These are phyloP conservation scores for Microctenopoma steveboyesi DNA, from an alignment of 2,797 vertebrate species.

Conservation along the genomic window DNA sequence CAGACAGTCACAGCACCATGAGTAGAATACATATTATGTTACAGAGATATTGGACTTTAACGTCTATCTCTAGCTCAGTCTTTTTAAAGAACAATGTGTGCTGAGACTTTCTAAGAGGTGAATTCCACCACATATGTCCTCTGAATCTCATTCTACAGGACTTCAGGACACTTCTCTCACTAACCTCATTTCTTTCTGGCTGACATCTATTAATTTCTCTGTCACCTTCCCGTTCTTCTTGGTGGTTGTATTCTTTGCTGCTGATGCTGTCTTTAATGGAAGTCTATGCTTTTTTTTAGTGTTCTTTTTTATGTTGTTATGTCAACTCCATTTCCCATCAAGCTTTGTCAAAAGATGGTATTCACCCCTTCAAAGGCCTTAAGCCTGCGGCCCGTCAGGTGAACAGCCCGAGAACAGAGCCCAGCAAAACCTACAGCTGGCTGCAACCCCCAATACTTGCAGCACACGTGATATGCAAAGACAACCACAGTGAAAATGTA, in stretches of 20 bases:
- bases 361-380: slow-evolving; percentile 99
- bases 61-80: neutral
- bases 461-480: slow-evolving; percentile 15
- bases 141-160: slow-evolving; percentile 48
- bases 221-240: slow-evolving; percentile 39
- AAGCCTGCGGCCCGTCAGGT: slow-evolving; percentile 99
- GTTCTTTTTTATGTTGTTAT: slow-evolving; percentile 51
- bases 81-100: slow-evolving; percentile 48
- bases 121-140: slow-evolving; percentile 47
- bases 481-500: neutral
- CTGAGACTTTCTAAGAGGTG: slow-evolving; percentile 79
- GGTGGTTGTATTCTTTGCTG: slow-evolving; percentile 55
- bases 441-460: slow-evolving; percentile 70
- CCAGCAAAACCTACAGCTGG: slow-evolving; percentile 89
- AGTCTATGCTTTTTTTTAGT: slow-evolving; percentile 41
- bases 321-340: slow-evolving; percentile 87
- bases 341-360: slow-evolving; percentile 99
- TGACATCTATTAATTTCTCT: slow-evolving; percentile 39
- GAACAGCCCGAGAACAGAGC: slow-evolving; percentile 99
- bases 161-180: slow-evolving; percentile 34
- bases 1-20: slow-evolving; percentile 79
- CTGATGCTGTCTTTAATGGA: slow-evolving; percentile 47
- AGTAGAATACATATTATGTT: slow-evolving; percentile 2
- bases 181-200: slow-evolving; percentile 57
- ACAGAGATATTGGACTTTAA: slow-evolving; percentile 10